These are phyloP conservation scores for Anhinga rufa DNA, from an alignment of 2,113 vertebrate species.

Conservation along the genomic window DNA sequence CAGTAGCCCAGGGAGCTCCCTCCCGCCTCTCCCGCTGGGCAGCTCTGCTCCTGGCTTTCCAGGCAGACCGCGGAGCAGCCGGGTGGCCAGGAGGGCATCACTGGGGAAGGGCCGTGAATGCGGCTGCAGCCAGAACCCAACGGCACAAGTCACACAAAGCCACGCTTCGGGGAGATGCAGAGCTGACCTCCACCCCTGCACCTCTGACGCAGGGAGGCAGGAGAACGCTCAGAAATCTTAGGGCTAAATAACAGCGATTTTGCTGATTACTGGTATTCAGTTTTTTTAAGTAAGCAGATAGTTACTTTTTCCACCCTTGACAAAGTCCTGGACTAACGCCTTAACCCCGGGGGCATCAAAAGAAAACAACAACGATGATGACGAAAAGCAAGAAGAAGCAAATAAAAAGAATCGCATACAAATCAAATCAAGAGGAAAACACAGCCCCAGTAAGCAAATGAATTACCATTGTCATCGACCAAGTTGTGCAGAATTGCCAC, in stretches of 20 bases:
- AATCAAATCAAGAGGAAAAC: constrained; percentile 12
- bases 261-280: neutral
- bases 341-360: neutral
- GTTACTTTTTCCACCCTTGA: neutral
- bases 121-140: neutral
- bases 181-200: neutral
- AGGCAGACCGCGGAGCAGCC: neutral
- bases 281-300: neutral
- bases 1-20: neutral
- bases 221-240: neutral
- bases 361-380: neutral
- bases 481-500: neutral
- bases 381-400: neutral
- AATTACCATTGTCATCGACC: neutral
- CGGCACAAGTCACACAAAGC: neutral
- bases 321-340: neutral
- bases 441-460: neutral
- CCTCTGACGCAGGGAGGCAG: neutral
- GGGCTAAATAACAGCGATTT: neutral
- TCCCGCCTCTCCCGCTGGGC: neutral
- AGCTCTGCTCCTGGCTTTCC: neutral
- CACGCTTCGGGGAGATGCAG: rapidly evolving
- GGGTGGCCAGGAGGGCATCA: neutral
- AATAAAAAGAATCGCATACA: neutral
- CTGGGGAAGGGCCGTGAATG: rapidly evolving